A percentile compares a stretch with the other conserved stretches of the same genome.
These are phyloP conservation scores for Ceramica pisi DNA, from an alignment of 2,888 invertebrate genomes.

Conservation along the genomic window DNA sequence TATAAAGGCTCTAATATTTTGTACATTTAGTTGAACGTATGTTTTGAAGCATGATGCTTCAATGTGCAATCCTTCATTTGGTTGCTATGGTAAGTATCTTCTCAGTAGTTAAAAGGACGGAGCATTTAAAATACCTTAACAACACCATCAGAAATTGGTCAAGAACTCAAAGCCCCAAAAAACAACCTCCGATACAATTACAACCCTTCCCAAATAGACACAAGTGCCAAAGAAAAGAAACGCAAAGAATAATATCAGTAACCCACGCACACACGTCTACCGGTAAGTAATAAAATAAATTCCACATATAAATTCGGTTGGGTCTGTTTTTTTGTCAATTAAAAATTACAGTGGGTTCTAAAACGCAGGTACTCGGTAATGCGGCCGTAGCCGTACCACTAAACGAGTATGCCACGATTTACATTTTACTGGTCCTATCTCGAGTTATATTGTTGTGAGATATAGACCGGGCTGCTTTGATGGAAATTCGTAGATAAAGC, in stretches of 20 bases:
- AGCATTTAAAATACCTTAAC: constrained; percentile 20
- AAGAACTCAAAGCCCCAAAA: constrained; percentile 13
- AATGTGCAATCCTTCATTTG: background rate
- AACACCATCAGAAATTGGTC: background rate
- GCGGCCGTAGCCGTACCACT: constrained; percentile 43
- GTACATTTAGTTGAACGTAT: background rate
- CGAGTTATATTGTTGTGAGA: constrained; percentile 52
- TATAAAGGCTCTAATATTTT: background rate
- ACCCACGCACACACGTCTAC: constrained; percentile 77
- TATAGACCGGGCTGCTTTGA: constrained; percentile 41
- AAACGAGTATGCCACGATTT: constrained; percentile 57
- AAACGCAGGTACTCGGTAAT: constrained; percentile 83
- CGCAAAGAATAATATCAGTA: constrained; percentile 75
- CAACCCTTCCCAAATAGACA: constrained; percentile 59
- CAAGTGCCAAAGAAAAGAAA: constrained; percentile 60
- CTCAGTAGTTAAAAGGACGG: background rate
- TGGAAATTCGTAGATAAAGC: constrained; percentile 22
- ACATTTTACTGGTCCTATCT: constrained; percentile 61
- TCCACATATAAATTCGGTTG: constrained; percentile 86
- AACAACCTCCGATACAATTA: constrained; percentile 48
- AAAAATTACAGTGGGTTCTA: constrained; percentile 85
- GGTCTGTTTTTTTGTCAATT: constrained; percentile 89
- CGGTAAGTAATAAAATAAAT: constrained; percentile 87
- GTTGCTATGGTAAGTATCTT: background rate
- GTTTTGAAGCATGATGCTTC: background rate